Percentiles rank a stretch among this genome's conserved stretches.
phyloP scores from a whole-genome alignment of 2,113 vertebrate genomes.

The Sapayoa aenigma region DNA sequence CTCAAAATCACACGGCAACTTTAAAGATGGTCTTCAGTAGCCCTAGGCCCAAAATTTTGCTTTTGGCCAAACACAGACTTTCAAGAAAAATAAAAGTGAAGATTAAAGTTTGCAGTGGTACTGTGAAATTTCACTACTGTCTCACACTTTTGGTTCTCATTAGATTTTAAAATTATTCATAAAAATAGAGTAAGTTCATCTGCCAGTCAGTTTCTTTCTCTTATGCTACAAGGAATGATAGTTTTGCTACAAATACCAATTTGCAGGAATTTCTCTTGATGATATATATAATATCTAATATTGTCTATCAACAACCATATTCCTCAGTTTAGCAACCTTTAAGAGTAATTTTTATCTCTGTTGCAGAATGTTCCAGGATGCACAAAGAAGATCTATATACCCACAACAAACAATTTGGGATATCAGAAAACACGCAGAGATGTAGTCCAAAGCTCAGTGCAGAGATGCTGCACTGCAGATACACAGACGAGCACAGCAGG shows the following conservation, averaged over 20 bases:
- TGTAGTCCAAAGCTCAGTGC: background rate
- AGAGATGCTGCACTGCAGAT: conserved; percentile 34
- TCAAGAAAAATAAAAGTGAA: conserved; percentile 22
- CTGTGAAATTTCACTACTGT: background rate
- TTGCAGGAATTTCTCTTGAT: background rate
- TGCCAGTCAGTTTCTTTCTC: background rate
- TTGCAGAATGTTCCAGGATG: background rate
- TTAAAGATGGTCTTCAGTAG: conserved; percentile 59
- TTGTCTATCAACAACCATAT: background rate
- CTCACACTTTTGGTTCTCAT: background rate
- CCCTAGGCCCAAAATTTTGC: conserved; percentile 39
- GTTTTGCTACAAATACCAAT: background rate
- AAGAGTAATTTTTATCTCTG: background rate
- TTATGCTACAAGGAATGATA: background rate
- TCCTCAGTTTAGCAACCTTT: background rate
- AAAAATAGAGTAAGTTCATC: background rate
- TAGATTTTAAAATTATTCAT: background rate
- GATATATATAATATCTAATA: background rate
- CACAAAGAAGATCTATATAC: background rate
- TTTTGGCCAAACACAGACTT: conserved; percentile 51
- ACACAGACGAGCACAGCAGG: conserved; percentile 18
- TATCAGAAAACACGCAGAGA: background rate
- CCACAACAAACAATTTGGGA: background rate
- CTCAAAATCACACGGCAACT: conserved; percentile 60
- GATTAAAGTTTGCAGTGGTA: background rate